Base-by-base conservation (phyloP, 2,113 vertebrate species). In the Cnemophilus loriae region DNA sequence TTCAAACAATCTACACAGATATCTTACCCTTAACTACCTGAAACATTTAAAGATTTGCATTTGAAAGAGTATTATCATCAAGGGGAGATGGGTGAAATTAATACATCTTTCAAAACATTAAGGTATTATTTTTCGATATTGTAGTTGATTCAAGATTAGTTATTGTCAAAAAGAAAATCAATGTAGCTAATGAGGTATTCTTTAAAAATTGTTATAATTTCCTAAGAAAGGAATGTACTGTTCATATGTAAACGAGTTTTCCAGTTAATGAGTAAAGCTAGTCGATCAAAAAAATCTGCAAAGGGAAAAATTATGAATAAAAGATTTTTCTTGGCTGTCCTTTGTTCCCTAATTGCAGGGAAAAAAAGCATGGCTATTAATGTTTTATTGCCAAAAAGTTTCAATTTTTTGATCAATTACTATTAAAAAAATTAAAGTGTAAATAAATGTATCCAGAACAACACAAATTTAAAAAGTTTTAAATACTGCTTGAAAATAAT, bases 191-290 rank as follows among this genome's bases (percentile, higher is more conserved):
- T 93, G 63, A 96, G 52, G 10, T 96, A 95, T 94, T 97, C 49
- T 93, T 93, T 88, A 70, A 93, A 93, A 94, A 96, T 68, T 50
- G 94, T 74, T 91, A 56, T 75, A 44, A 70, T 90, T 94, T 93
- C 50, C 44, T 77, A 77, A 89, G 87, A 90, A 91, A 94, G 24
- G 68, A 65, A 88, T 39, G 18, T 63, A 68, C 68, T 83, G 30
- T 93, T 96, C 89, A 89, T 74, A 96, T 90, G 84, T 65, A 97
- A 97, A 94, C 94, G 18, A 77, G 24, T 42, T 91, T 77, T 84
- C 44, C 0, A 1, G 39, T 71, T 89, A 95, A 94, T 89, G 41
- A 91, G 71, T 88, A 93, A 94, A 96, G 16, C 7, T 39, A 92
- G 56, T 90, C 84, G 92, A 95, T 94, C 81, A 93, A 88, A 92